Base-by-base conservation (phyloP, 2,797 vertebrate genomes). In the Sebastes matsubarae region DNA sequence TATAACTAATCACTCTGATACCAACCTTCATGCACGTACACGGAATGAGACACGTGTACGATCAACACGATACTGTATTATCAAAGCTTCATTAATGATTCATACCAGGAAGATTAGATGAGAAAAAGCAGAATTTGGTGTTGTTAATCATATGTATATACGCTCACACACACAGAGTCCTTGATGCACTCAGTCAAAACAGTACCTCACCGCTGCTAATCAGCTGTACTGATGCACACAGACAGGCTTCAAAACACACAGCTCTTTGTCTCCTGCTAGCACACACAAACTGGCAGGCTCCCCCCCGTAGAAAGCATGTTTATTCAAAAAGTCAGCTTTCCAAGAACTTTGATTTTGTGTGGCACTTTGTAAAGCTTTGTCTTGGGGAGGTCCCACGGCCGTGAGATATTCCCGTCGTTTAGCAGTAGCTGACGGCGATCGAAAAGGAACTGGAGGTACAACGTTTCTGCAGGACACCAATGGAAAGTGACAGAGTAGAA, bases 141-240 rank as follows among this genome's bases (percentile, higher is more conserved):
- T 20, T 30, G 3, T 32, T 32, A 64, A 38, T 68, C n/a, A 64
- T 25, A 67, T 78, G 25, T n/a, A 64, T 8, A 61, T 32, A 58
- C 2, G 3, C n/a, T 38, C 20, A 63, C 7, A 64, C 1, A 66
- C 64, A 70, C 29, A 64, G 1, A 34, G 52, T 61, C 36, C 54
- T 75, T 55, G 6, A 67, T 73, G 57, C 61, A 64, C 61, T 36
- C 59, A 81, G 71, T 88, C 84, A 82, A 73, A 89, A 88, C 73
- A 82, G 67, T 72, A 72, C 32, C 36, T 72, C 65, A 24, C 14
- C 14, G 38, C 77, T 27, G 29, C 70, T 88, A 88, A 88, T 86
- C 85, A 85, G 83, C 79, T 79, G 74, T 60, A 54, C 71, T 87
- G 78, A 87, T 90, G 81, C 78, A 86, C 80, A 55, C 80, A 85